Percentiles rank a stretch among this genome's conserved stretches.
Conservation (phyloP, 2,888 invertebrate genomes). For the Plusia festucae region DNA sequence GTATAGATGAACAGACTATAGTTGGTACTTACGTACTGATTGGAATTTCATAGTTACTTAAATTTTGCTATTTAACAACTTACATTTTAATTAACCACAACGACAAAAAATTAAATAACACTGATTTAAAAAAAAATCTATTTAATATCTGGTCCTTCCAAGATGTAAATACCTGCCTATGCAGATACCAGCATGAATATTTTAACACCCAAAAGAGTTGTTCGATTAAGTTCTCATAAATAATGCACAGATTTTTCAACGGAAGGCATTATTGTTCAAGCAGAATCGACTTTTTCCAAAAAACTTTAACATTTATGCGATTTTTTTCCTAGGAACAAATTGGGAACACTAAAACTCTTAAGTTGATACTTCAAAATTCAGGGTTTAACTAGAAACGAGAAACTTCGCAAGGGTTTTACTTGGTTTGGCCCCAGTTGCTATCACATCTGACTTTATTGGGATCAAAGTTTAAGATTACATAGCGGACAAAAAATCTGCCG, state of each 20-base stretch:
- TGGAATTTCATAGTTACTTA: no score
- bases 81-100: no score
- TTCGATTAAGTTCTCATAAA: conserved; percentile 38
- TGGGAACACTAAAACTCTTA: conserved; percentile 28
- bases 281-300: conserved; percentile 10
- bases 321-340: conserved; percentile 43
- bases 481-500: conserved; percentile 29
- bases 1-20: no score
- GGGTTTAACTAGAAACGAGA: conserved; percentile 13
- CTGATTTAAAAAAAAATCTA: no score
- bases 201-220: conserved; percentile 24
- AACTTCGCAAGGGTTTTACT: conserved; percentile 26
- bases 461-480: conserved; percentile 33
- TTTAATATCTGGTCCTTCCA: not conserved
- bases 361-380: conserved; percentile 37
- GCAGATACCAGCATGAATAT: conserved; percentile 6
- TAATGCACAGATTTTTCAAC: conserved; percentile 36
- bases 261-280: not conserved
- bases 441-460: conserved; percentile 21
- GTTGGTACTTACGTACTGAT: no score
- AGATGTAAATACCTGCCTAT: conserved; percentile 10
- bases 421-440: conserved; percentile 17
- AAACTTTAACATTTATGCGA: conserved; percentile 21
- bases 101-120: no score
- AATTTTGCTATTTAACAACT: no score